These are phyloP conservation scores for Achlya flavicornis DNA, from an alignment of 2,888 invertebrate genomes.

Conservation along the genomic window DNA sequence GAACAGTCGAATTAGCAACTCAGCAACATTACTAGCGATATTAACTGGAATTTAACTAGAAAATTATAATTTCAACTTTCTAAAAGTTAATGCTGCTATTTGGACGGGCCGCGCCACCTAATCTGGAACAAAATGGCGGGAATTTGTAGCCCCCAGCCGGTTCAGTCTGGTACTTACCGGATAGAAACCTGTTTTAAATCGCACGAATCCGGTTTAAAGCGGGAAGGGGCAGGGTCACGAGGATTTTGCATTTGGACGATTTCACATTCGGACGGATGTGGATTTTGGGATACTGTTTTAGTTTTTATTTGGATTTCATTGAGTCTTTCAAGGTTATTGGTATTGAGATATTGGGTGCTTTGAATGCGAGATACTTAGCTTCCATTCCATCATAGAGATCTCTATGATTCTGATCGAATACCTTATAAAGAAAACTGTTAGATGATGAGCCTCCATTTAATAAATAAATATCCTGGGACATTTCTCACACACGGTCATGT, in stretches of 20 bases:
- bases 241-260: slow-evolving; percentile 42
- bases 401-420: neutral
- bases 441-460: no score
- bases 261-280: slow-evolving; percentile 21
- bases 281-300: slow-evolving; percentile 3
- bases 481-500: no score
- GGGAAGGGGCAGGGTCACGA: slow-evolving; percentile 37
- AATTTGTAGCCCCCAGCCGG: slow-evolving; percentile 45
- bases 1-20: neutral
- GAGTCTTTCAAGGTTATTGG: neutral
- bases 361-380: neutral
- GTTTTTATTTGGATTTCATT: slow-evolving; percentile 6
- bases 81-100: slow-evolving; percentile 37
- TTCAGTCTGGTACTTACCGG: slow-evolving; percentile 49
- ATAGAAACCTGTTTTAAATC: slow-evolving; percentile 53
- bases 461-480: no score
- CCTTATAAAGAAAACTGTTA: no score
- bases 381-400: no score
- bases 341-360: neutral
- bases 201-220: slow-evolving; percentile 37
- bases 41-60: slow-evolving; percentile 22
- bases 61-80: slow-evolving; percentile 39
- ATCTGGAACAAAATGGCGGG: slow-evolving; percentile 51
- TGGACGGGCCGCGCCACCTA: slow-evolving; percentile 40
- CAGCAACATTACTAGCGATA: neutral